Evolutionary conservation across 2,888 invertebrate species (phyloP), one percentile per base, ranked within the genome.

Genomic region (Gibbula magus): DNA sequence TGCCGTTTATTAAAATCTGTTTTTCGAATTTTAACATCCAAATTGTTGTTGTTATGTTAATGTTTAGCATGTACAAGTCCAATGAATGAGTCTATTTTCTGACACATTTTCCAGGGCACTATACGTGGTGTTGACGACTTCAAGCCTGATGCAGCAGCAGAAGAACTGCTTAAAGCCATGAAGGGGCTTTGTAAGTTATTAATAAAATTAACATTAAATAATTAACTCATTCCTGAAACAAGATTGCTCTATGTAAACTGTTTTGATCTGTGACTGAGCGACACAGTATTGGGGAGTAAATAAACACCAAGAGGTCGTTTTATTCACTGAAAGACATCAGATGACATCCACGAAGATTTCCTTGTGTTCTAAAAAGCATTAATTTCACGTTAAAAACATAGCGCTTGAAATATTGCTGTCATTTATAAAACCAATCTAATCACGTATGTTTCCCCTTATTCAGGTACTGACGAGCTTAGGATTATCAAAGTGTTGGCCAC

Each of bases 161-260:
- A 86, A 10, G 83, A 80, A 16, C 84, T 91, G 20, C 75, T 88
- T 18, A 90, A 89, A 78, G 91, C 91, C n/a, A 91, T 91, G 88
- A 90, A 89, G 83, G 91, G 91, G 29, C 35, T 91, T 8, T 91
- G 91, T 91, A 82, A 81, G 80, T 22, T 10, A 77, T 45, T 16
- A 54, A 74, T 32, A 45, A 10, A 8, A 61, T 16, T 8, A 53
- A 32, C 39, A 29, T 25, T 32, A 20, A 25, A 22, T 53, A 25
- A n/a, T 22, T 20, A 66, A 13, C 13, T 25, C 18, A 10, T n/a
- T 75, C 51, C 4, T 10, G 13, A 3, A 51, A 16, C 18, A 29
- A 22, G 7, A 5, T 56, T 2, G 1, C 20, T 22, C 8, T 13
- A 56, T 56, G 56, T 25, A 2, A 51, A 32, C 8, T n/a, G 7